Conservation (phyloP, 2,113 vertebrate species). For the Carassius gibelio region DNA sequence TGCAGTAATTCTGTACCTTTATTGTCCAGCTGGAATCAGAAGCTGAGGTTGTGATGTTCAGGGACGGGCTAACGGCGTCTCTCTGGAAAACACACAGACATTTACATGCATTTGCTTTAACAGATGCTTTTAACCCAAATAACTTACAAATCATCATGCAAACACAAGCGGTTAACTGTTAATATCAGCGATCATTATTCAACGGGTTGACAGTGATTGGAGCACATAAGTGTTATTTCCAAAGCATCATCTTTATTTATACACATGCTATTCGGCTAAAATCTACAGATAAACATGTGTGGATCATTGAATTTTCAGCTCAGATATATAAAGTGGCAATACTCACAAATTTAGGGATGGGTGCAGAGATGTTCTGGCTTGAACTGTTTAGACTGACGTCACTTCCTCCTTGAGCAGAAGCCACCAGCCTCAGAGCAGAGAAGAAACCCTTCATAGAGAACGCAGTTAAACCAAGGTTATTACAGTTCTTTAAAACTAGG, state of each 20-base stretch:
- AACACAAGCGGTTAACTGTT: background rate
- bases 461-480: background rate
- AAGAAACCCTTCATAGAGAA: conserved; percentile 86
- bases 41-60: conserved; percentile 69
- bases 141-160: background rate
- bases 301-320: background rate
- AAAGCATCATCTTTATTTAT: background rate
- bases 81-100: conserved; percentile 70
- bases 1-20: conserved; percentile 73
- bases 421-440: conserved; percentile 87
- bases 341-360: conserved; percentile 88
- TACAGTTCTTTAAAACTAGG: no score
- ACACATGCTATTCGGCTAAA: background rate
- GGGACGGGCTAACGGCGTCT: conserved; percentile 84
- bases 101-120: background rate
- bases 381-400: conserved; percentile 86
- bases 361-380: conserved; percentile 81
- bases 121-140: background rate
- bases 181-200: background rate
- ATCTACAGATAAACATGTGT: background rate
- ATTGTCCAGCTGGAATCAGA: conserved; percentile 85
- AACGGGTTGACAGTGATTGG: background rate
- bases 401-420: conserved; percentile 90
- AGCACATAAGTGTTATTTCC: background rate
- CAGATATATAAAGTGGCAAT: background rate